Evolutionary conservation across 2,888 invertebrate genomes (phyloP).

Genomic region (Stenchaetothrips biformis): DNA sequence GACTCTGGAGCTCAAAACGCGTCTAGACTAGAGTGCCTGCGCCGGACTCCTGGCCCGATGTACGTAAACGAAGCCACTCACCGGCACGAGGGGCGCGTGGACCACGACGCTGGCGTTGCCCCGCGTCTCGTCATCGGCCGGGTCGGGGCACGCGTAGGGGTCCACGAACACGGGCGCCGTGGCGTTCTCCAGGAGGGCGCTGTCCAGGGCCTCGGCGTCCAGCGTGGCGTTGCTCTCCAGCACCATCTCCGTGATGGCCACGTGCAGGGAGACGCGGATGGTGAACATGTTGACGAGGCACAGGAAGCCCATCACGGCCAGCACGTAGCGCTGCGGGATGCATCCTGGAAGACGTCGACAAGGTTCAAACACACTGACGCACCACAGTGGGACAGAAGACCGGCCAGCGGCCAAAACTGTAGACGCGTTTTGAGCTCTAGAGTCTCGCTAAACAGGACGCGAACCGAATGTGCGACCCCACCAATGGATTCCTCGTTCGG

Average conservation of each 20-base stretch:
- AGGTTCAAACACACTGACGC: neutral
- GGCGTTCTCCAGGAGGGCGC: neutral
- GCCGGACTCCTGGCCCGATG: too few species aligned
- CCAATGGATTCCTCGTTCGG: too few species aligned
- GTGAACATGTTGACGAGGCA: constrained; percentile 48
- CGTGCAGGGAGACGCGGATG: constrained; percentile 46
- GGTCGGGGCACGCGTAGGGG: neutral
- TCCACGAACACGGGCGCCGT: neutral
- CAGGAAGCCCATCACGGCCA: constrained; percentile 46
- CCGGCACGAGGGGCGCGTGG: neutral
- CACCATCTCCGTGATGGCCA: constrained; percentile 50
- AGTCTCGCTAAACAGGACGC: too few species aligned
- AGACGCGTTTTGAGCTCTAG: too few species aligned
- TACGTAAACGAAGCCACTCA: neutral
- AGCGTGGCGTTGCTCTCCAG: constrained; percentile 35
- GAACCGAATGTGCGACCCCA: too few species aligned
- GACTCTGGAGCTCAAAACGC: too few species aligned
- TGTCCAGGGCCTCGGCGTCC: constrained; percentile 32
- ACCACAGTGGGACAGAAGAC: too few species aligned
- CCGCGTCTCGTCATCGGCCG: neutral
- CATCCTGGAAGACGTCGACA: constrained; percentile 34
- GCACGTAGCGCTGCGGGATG: constrained; percentile 39
- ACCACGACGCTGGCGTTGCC: neutral
- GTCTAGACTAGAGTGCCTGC: too few species aligned
- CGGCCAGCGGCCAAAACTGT: too few species aligned